Evolutionary conservation across 2,797 vertebrate species (phyloP).

Genomic region (Glyptemys insculpta): DNA sequence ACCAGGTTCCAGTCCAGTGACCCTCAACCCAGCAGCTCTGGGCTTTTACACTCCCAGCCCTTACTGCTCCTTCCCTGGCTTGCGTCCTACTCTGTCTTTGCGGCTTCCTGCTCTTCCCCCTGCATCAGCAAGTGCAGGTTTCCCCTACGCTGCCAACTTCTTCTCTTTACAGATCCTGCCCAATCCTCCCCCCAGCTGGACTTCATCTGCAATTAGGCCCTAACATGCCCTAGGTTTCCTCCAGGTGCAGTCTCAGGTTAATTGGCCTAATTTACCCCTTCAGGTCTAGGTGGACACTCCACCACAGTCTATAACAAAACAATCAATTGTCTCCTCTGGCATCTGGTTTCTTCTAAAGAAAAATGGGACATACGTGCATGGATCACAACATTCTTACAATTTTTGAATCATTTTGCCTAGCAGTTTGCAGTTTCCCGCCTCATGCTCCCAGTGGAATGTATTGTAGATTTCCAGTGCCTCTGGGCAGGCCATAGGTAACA

Average conservation of each 20-base stretch:
- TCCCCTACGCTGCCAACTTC: background rate
- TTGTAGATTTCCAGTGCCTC: background rate
- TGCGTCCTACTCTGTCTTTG: background rate
- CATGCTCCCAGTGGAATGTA: background rate
- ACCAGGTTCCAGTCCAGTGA: background rate
- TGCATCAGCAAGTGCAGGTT: background rate
- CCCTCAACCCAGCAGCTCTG: background rate
- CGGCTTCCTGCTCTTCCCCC: background rate
- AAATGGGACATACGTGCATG: accelerated
- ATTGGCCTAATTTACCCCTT: background rate
- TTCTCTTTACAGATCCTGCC: background rate
- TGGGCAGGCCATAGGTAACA: background rate
- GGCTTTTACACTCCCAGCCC: background rate
- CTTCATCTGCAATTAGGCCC: background rate
- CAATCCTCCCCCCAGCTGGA: background rate
- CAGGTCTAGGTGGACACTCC: background rate
- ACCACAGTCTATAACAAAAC: background rate
- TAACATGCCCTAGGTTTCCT: background rate
- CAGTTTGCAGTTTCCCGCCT: background rate
- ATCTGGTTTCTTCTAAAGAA: background rate
- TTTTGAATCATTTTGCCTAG: background rate
- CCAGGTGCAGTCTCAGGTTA: background rate
- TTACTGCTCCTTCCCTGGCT: background rate
- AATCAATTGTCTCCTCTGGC: background rate
- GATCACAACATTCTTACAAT: background rate